Evolutionary conservation across 2,113 vertebrate species (phyloP), one percentile per base, ranked within the genome.

Genomic region (Nyctibius bracteatus): DNA sequence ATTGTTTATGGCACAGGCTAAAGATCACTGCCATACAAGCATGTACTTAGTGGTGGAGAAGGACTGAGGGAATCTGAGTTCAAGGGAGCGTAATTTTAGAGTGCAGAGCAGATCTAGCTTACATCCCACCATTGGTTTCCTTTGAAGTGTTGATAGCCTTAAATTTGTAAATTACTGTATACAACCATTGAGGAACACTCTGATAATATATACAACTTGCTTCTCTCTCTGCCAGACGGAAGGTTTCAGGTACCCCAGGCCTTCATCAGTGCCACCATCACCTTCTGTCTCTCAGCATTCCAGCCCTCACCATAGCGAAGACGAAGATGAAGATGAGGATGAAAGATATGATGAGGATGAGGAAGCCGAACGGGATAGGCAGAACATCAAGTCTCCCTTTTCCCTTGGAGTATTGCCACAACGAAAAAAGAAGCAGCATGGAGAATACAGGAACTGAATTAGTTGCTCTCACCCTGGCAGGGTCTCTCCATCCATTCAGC

Each of bases 211-310:
- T 28, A 5, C 41, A 19, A 16, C 35, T 65, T 82, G 23, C 43
- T 49, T 89, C 59, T 97, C 89, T 94, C 39, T 39, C 81, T 96
- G 62, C 39, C 97, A 99, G 99, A 98, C 98, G 0, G 98, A 99
- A 81, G 99, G 99, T 41, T 99, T 99, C 96, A 98, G 98, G 23
- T 99, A 98, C 68, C 99, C 99, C 16, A 97, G 99, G 14, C 99
- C 99, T 30, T 98, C 98, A 22, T 99, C 99, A 0, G 99, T 99
- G 31, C 99, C 99, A 8, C 99, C 99, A 8, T 99, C 99, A 2
- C 99, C 99, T n/a, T 98, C 98, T 0, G 98, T 96, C 46, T 99
- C 99, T 33, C 89, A 99, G 95, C 98, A 98, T 96, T 99, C 99
- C 92, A 99, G 98, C 59, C 99, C 99, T 13, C 99, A 98, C 70